Conservation (phyloP, 2,888 invertebrate species). For the Phragmatobia fuliginosa region DNA sequence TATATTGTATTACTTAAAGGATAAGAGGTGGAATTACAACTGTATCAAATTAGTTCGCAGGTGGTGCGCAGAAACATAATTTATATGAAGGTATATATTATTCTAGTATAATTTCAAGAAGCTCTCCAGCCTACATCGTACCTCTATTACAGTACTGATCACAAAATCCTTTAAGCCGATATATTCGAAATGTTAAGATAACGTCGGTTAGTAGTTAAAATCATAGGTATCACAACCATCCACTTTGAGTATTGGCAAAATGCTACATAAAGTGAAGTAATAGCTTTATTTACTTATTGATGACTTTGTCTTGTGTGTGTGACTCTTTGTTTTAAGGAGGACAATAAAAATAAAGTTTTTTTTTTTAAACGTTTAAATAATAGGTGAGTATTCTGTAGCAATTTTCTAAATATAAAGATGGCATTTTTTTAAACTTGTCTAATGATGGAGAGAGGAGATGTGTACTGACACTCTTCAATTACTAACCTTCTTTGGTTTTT, state of each 20-base stretch:
- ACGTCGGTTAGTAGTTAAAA: not conserved
- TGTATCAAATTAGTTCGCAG: not conserved
- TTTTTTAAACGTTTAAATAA: too few relatives aligned
- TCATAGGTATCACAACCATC: not conserved
- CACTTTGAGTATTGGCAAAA: not conserved
- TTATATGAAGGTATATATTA: not conserved
- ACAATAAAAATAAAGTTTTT: too few relatives aligned
- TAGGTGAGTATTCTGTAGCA: too few relatives aligned
- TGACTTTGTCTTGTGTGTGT: too few relatives aligned
- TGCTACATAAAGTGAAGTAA: not conserved
- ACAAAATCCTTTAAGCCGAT: constrained; percentile 1
- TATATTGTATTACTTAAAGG: not conserved
- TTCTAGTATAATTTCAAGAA: not conserved
- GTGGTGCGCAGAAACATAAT: not conserved
- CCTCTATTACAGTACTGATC: not conserved
- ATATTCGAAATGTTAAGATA: not conserved
- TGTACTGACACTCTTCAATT: not conserved
- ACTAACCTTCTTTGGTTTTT: too few relatives aligned
- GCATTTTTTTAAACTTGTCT: too few relatives aligned
- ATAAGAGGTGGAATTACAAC: not conserved
- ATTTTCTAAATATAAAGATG: too few relatives aligned
- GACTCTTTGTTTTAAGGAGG: too few relatives aligned
- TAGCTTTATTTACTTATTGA: too few relatives aligned
- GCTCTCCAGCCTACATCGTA: not conserved
- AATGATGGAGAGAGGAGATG: not conserved